Percentiles rank a stretch among this genome's conserved stretches.
These are phyloP conservation scores for Metopolophium dirhodum DNA, from an alignment of 1,140 invertebrate species.

Conservation along the genomic window DNA sequence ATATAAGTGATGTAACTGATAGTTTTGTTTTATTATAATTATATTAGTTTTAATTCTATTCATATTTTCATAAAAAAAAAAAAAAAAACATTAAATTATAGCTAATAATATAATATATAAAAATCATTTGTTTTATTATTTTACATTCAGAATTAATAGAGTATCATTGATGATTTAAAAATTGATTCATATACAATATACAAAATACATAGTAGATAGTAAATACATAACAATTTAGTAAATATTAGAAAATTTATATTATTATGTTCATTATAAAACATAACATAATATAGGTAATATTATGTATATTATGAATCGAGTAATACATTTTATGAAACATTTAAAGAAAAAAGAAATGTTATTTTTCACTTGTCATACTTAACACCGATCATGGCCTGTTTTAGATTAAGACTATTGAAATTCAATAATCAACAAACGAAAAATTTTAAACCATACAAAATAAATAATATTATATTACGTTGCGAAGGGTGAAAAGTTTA, in stretches of 20 bases:
- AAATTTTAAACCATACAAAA: not conserved
- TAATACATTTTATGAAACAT: not conserved
- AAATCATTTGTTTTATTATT: too few species aligned
- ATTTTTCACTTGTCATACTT: not conserved
- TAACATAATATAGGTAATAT: too few species aligned
- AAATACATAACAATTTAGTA: not conserved
- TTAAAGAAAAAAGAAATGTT: not conserved
- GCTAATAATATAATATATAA: too few species aligned
- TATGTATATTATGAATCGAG: not conserved
- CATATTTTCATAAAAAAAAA: too few species aligned
- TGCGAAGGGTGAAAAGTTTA: conserved; percentile 38
- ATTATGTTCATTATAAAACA: not conserved
- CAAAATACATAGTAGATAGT: too few species aligned
- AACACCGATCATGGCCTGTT: not conserved
- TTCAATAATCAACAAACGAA: not conserved
- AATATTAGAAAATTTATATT: not conserved
- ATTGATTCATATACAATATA: too few species aligned
- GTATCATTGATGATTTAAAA: too few species aligned
- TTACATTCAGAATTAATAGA: too few species aligned
- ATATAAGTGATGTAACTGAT: too few species aligned
- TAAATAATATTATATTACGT: conserved; percentile 28
- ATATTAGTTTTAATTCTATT: too few species aligned
- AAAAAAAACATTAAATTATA: too few species aligned
- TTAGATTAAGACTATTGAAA: not conserved
- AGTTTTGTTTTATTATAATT: too few species aligned